Evolutionary conservation across 2,797 vertebrate species (phyloP), one percentile per base, ranked within the genome.

Genomic region (Acrocephalus scirpaceus): DNA sequence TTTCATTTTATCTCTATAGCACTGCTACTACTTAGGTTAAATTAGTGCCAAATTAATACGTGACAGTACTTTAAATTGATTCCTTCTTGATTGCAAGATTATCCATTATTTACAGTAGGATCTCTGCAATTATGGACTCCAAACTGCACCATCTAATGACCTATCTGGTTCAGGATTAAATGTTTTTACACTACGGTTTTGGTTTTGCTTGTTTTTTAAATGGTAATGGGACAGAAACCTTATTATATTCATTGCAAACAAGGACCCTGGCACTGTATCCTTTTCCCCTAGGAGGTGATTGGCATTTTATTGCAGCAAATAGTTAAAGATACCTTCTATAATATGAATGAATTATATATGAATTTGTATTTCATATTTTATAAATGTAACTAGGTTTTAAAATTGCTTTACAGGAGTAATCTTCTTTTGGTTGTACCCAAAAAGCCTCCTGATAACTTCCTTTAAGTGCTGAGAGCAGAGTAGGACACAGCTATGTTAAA

Each of bases 301-400:
- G 70, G 27, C 10, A 70, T 36, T 70, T 56, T 53, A 48, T 18
- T 48, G 16, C 26, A 76, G 91, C 11, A 90, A 93, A 80, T 50
- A 76, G 16, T 3, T 56, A 73, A 92, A 83, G 42, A 61, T 42
- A 29, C 7, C 3, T 44, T 67, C 34, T 64, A 40, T 47, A 77
- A 50, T 26, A 88, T 21, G 5, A 16, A 71, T 80, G 34, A 42
- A 82, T 82, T 90, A 77, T 29, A 74, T 60, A 71, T 50, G 23
- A 21, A 86, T 88, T 90, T 87, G 20, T 58, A 73, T 40, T 87
- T 89, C n/a, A 34, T 80, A 80, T 83, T 91, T 92, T 85, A 44
- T 80, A 83, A 85, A 90, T 80, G 54, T 14, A 36, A 16, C 48
- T 32, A 91, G 79, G 61, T 12, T 88, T 93, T 73, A 71, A 79